Evolutionary conservation across 2,888 invertebrate species (phyloP).

Genomic region (Heliconius ethilla): DNA sequence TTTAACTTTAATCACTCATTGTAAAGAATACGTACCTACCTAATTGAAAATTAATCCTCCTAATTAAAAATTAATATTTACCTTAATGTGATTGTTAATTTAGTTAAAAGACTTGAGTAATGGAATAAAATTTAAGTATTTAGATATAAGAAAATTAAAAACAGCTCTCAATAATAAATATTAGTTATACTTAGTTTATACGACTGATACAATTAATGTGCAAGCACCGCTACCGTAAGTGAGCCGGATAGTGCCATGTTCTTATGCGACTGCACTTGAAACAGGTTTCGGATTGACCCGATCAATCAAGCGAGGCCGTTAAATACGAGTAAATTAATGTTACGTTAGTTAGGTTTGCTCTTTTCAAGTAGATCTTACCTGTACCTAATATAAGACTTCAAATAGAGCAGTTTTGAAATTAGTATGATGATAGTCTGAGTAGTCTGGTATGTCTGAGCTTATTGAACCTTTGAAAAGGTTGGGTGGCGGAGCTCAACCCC

Average conservation of each 20-base stretch:
- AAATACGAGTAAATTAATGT: background rate
- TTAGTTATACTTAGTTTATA: background rate
- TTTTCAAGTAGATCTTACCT: background rate
- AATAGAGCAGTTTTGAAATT: background rate
- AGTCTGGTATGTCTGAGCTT: no score
- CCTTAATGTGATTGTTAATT: background rate
- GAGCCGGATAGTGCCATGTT: constrained; percentile 27
- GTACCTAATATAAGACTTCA: background rate
- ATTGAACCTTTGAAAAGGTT: no score
- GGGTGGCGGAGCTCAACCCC: no score
- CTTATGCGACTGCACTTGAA: constrained; percentile 38
- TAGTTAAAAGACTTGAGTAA: background rate
- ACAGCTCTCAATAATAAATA: background rate
- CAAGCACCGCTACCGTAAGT: constrained; percentile 25
- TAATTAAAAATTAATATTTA: no score
- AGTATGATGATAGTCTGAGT: background rate
- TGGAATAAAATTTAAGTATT: background rate
- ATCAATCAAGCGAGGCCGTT: constrained; percentile 36
- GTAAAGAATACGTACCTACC: no score
- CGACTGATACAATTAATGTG: constrained; percentile 13
- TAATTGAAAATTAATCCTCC: no score
- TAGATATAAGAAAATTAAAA: background rate
- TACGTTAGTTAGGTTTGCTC: background rate
- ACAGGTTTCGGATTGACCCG: constrained; percentile 38
- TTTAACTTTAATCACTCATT: no score